These are phyloP conservation scores for Drosophila persimilis DNA, from an alignment of 1,140 invertebrate genomes.

Conservation along the genomic window DNA sequence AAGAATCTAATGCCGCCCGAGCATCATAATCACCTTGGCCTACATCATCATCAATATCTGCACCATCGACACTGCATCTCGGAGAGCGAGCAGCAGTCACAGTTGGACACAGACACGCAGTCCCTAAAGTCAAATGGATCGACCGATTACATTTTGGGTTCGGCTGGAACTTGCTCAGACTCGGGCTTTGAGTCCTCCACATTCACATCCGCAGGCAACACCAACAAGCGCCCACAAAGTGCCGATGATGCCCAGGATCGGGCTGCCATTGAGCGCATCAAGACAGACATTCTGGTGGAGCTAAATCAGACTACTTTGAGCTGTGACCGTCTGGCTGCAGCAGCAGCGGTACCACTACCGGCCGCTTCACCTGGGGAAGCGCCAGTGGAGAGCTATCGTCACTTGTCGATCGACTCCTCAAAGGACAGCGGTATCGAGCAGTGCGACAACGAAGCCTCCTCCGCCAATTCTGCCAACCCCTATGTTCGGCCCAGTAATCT, in stretches of 20 bases:
- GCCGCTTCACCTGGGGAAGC: constrained; percentile 1
- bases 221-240: constrained; percentile 28
- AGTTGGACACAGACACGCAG: constrained; percentile 72
- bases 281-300: constrained; percentile 65
- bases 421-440: constrained; percentile 81
- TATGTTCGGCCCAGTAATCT: constrained; percentile 54
- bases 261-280: constrained; percentile 72
- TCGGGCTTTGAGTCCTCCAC: constrained; percentile 80
- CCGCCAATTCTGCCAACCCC: constrained; percentile 5
- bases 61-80: constrained; percentile 56
- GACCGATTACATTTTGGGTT: constrained; percentile 61
- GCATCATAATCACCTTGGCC: constrained; percentile 33
- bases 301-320: constrained; percentile 50
- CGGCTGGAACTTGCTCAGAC: constrained; percentile 73
- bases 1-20: constrained; percentile 57
- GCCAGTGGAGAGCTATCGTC: constrained; percentile 51
- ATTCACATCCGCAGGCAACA: constrained; percentile 64
- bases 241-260: constrained; percentile 40
- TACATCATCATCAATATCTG: constrained; percentile 38
- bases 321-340: constrained; percentile 32
- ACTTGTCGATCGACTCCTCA: constrained; percentile 76
- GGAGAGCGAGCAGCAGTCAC: constrained; percentile 53
- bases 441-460: constrained; percentile 58
- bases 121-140: constrained; percentile 74
- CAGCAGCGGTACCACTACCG: too few relatives aligned